phyloP scores from a whole-genome alignment of 2,888 invertebrate genomes.

The Archips crataeganus region DNA sequence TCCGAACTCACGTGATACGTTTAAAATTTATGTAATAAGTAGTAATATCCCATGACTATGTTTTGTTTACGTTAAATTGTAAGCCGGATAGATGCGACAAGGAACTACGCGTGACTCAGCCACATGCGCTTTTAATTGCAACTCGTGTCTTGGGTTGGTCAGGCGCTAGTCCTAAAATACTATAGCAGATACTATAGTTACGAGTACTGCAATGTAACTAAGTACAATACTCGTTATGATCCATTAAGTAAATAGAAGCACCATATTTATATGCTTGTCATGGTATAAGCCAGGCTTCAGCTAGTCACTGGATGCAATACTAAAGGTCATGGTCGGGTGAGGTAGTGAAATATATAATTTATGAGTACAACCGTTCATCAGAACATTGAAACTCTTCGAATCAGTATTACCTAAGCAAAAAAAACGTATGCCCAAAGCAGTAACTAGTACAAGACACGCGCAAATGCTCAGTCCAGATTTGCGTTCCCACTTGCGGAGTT shows the following conservation, averaged over 20 bases:
- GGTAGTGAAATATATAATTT: no score
- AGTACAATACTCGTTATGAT: background rate
- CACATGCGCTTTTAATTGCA: conserved; percentile 27
- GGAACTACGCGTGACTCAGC: conserved; percentile 18
- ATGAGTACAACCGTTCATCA: no score
- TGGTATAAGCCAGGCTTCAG: no score
- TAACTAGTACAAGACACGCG: background rate
- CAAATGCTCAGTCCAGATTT: conserved; percentile 17
- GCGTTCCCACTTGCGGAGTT: conserved; percentile 15
- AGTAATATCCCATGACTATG: conserved; percentile 38
- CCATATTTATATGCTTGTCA: background rate
- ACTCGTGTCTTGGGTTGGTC: conserved; percentile 20
- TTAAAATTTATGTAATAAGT: conserved; percentile 52
- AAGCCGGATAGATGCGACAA: conserved; percentile 7
- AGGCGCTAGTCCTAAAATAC: conserved; percentile 23
- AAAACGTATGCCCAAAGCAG: no score
- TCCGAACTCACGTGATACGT: conserved; percentile 66
- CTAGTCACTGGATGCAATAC: no score
- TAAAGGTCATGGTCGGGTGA: no score
- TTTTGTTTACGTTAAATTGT: conserved; percentile 26
- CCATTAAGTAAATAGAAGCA: background rate
- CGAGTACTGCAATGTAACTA: no score
- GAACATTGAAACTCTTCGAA: no score
- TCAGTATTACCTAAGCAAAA: no score
- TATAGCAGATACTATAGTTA: background rate